Percentiles rank a stretch among this genome's conserved stretches.
Evolutionary conservation across 2,113 vertebrate species (phyloP).

Genomic region (Chaenogobius annularis): DNA sequence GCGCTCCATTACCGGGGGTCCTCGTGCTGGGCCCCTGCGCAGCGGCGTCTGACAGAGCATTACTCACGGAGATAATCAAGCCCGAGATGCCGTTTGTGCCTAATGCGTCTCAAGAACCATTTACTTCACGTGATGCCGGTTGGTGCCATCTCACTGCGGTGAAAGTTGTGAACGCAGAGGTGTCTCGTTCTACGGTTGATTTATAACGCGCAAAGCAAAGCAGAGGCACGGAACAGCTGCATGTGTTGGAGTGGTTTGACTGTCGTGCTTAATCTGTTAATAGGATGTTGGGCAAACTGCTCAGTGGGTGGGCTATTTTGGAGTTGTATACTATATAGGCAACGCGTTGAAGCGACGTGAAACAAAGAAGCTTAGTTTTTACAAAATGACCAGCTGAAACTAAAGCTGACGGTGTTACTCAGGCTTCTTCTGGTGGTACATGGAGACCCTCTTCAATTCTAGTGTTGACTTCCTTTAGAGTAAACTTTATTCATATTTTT

Average conservation of each 20-base stretch:
- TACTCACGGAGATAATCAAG: constrained; percentile 95
- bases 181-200: constrained; percentile 45
- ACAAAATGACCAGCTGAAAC: too few species aligned
- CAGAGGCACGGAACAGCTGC: neutral
- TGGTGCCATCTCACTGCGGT: constrained; percentile 40
- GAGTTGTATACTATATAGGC: neutral
- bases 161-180: constrained; percentile 37
- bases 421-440: too few species aligned
- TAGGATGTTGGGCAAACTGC: constrained; percentile 9
- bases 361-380: neutral
- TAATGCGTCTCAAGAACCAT: constrained; percentile 65
- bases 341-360: neutral
- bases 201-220: constrained; percentile 18
- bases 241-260: neutral
- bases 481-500: too few species aligned
- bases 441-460: too few species aligned
- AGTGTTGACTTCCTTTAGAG: too few species aligned
- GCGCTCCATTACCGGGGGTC: constrained; percentile 89
- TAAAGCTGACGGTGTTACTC: too few species aligned
- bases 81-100: constrained; percentile 70
- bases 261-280: constrained; percentile 13
- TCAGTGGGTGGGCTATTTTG: neutral
- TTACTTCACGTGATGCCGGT: constrained; percentile 52
- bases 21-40: constrained; percentile 85
- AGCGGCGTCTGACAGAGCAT: constrained; percentile 91